Base-by-base conservation (phyloP, 1,140 invertebrate genomes). In the Belonocnema kinseyi region DNA sequence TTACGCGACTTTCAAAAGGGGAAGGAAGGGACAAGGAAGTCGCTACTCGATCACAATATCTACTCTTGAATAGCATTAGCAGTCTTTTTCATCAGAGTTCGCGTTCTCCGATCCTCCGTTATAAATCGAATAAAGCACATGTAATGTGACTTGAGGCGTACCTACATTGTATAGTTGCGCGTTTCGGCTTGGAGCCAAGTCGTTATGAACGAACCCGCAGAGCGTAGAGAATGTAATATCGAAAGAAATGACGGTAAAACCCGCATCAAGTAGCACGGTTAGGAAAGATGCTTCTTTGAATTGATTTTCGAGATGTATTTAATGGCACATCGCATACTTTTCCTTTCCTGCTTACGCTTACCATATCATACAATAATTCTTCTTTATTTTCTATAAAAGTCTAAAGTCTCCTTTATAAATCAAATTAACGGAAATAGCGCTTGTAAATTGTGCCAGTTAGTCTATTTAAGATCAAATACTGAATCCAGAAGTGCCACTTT, bases 171-270 rank as follows among this genome's bases (percentile, higher is more conserved):
- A 75, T 51, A 70, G 26, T 73, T 53, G 78, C 72, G 77, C 77
- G 76, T 82, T 80, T 82, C 76, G 78, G 81, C 76, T 19, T 66
- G n/a, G 52, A 61, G 79, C 79, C 74, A 79, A 72, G 77, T 77
- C 79, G 79, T 78, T 75, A 73, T 73, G 54, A 78, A 75, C 74
- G 77, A 80, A 54, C 16, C 71, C 77, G 78, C 52, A 19, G 19
- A 83, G 77, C 81, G 81, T 80, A 76, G 77, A 83, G 81, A 80
- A 83, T 80, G 75, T 70, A 53, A 83, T 83, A 80, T 80, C 79
- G 81, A 77, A 83, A 83, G 79, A 51, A 75, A 50, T 76, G 52
- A 76, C 53, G 71, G 72, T 74, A 78, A 66, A 66, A 66, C 13
- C 61, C 61, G 61, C 33, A 66, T 66, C 61, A 66, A 66, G 40